Evolutionary conservation across 2,888 invertebrate genomes (phyloP).

Genomic region (Pristionchus exspectatus): DNA sequence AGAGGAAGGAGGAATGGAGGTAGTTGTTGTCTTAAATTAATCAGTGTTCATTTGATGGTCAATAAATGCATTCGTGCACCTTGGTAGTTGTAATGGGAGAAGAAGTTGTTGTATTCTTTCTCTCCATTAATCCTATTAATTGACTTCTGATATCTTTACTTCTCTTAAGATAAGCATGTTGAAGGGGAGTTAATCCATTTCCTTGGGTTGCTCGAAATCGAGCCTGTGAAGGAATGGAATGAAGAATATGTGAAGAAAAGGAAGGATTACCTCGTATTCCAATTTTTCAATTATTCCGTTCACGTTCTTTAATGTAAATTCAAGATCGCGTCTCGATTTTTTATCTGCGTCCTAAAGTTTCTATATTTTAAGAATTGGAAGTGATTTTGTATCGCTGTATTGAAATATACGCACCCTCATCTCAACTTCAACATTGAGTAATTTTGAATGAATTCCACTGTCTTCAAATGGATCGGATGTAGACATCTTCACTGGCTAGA

Average conservation of each 20-base stretch:
- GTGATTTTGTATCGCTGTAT: background rate
- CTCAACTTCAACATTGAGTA: conserved; percentile 17
- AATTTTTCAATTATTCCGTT: conserved; percentile 35
- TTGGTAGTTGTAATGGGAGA: background rate
- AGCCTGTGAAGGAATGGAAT: background rate
- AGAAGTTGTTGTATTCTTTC: background rate
- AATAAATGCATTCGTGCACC: background rate
- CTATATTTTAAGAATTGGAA: background rate
- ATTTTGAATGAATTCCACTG: background rate
- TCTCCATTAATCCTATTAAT: conserved; percentile 18
- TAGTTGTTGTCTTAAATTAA: background rate
- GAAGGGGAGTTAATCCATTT: conserved; percentile 26
- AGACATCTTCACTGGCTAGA: background rate
- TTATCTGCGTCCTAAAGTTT: background rate
- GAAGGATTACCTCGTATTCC: conserved; percentile 14
- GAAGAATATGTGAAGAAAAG: background rate
- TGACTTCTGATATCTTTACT: conserved; percentile 31
- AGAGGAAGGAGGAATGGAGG: background rate
- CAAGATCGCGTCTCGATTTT: background rate
- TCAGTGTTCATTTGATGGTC: background rate
- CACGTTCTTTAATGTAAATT: conserved; percentile 20
- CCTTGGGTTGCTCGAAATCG: background rate
- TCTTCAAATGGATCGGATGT: conserved; percentile 43
- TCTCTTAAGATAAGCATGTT: conserved; percentile 51
- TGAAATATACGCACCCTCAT: background rate